Evolutionary conservation across 2,113 vertebrate genomes (phyloP), one percentile per base, ranked within the genome.

Genomic region (Dermatemys mawii): DNA sequence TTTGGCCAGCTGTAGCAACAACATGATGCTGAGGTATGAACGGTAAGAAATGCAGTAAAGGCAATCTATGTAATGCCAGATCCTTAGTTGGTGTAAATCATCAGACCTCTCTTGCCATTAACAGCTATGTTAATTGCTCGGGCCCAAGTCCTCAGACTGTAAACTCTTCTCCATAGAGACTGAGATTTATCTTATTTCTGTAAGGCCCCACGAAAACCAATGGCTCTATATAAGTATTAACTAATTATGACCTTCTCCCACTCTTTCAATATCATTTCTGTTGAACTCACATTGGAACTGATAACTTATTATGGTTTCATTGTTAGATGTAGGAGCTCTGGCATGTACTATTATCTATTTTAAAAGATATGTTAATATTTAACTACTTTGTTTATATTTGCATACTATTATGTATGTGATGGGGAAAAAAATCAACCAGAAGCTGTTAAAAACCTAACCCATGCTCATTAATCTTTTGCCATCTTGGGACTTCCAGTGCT

Each of bases 391-490:
- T 97, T 97, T 96, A 92, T 89, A 94, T 96, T 96, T 95, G 86
- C 93, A 95, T 95, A 92, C 83, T 53, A 90, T 97, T 97, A 88
- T 90, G 90, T 89, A 87, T 81, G 63, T 57, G 51, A 90, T 90
- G 91, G 86, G 91, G 86, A 94, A 95, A 83, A 86, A 96, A 89
- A 85, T 81, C 53, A 97, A 94, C 89, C 88, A 97, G 90, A 93
- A 97, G 96, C 96, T 96, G 95, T 96, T 97, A 92, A 91, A 96
- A 96, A 73, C 93, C 83, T 96, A 94, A 96, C 80, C 93, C 94
- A 78, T 83, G 60, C 90, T 97, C 97, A 97, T 97, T 97, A 97
- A 96, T 97, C 95, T 96, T 97, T 95, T 89, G 93, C 94, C 97
- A 96, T 92, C 95, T 90, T 94, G 96, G 97, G 96, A 96, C 86